Evolutionary conservation across 1,140 invertebrate genomes (phyloP), one percentile per base, ranked within the genome.

Genomic region (Nymphalis io): DNA sequence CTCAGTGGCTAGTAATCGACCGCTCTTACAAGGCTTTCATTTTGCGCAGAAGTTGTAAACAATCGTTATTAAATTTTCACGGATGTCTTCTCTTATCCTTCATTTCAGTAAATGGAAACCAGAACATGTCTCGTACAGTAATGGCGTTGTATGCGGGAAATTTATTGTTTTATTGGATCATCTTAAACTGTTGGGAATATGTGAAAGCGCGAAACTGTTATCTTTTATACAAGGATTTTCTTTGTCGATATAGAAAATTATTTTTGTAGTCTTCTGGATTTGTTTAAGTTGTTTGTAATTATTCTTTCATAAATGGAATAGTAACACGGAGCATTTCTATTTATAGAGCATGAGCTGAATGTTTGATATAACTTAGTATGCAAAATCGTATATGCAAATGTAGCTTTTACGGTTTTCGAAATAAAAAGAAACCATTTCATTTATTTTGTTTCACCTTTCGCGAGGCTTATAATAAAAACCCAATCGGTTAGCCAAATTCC

Each of bases 31-130:
- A 84, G 72, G 75, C 77, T 88, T 83, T 84, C 75, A 84, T 87
- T 86, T 85, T 87, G 81, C 72, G 81, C 79, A 60, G 69, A 81
- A 83, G 78, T 85, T 79, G 88, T 84, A 89, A 89, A 89, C 84
- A 89, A 87, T 89, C 80, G 80, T 90, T 88, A 89, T 90, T 89
- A 88, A 89, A 89, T 88, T 89, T 86, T 83, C 82, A 87, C 83
- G 84, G 79, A 78, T 85, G 80, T 83, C 81, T 84, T 83, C 80
- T 70, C 75, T 74, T 79, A 68, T 79, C 79, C 61, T 72, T 81
- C 74, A 78, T 73, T 77, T 75, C 61, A 75, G 64, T 79, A 82
- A 75, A 70, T 78, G 79, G 79, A 76, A 71, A 73, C 44, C 70
- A 75, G 71, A 74, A 79, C 79, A 83, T 81, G 80, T 78, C 74